Base-by-base conservation (phyloP, 2,797 vertebrate genomes). In the Rhadinocentrus ornatus region DNA sequence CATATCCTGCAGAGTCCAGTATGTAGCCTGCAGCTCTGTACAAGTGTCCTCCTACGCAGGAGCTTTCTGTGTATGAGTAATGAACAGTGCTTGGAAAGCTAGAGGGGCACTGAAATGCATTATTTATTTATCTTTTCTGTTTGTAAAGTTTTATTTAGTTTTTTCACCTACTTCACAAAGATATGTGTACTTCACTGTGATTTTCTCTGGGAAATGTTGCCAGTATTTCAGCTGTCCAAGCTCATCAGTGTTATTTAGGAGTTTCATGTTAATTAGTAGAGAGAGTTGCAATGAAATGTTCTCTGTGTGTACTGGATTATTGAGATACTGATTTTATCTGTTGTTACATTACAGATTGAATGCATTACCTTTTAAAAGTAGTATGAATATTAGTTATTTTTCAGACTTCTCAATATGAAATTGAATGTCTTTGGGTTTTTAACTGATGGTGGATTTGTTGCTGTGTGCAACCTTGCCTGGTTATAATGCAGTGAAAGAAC, bases 1-100 rank as follows among this genome's bases (percentile, higher is more conserved):
- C 96, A 98, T 90, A 98, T 98, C 86, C 94, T 99, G 54, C 96
- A 96, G 89, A 98, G 97, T 91, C 97, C 97, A 56, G 97, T 99
- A 92, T 20, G 88, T 91, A 89, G 63, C 83, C 68, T 0, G n/a
- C 74, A 57, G 70, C 75, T 68, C 41, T 3, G 1, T 63, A 61
- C 62, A 61, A 75, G 62, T 70, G 32, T 52, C 71, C 81, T 83
- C 85, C 86, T 64, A 85, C 86, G 83, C 80, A 85, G 69, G 71
- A 56, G 66, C 78, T 66, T 78, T 83, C 41, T 15, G 57, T 26
- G 66, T 53, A 66, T 81, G 81, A 85, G 80, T 83, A 88, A 91
- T 72, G 53, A 66, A 35, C 37, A 10, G 32, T 6, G 46, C 61
- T 87, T 73, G 83, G 44, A 82, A 44, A 79, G 64, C 77, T 24